Conservation (phyloP, 2,888 invertebrate species). For the Lasius platythorax region DNA sequence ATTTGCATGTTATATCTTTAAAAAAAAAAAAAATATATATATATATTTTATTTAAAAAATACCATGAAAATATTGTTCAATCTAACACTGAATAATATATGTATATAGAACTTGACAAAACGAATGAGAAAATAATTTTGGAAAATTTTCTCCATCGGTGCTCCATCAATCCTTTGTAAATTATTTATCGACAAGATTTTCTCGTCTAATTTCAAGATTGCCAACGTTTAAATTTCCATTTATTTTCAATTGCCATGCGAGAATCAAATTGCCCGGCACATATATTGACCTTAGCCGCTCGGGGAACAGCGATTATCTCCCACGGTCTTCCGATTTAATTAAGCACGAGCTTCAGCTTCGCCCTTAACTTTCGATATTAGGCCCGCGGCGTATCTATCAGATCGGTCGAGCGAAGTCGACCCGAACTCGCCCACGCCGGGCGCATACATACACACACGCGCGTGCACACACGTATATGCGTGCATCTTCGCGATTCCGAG, state of each 20-base stretch:
- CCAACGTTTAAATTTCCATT: slow-evolving; percentile 10
- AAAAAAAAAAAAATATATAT: neutral
- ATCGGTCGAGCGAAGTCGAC: slow-evolving; percentile 68
- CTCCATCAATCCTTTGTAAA: neutral
- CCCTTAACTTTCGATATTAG: slow-evolving; percentile 78
- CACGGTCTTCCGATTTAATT: slow-evolving; percentile 79
- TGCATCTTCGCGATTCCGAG: slow-evolving; percentile 43
- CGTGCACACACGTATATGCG: slow-evolving; percentile 32
- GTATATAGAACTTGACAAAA: neutral
- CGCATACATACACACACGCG: slow-evolving; percentile 31
- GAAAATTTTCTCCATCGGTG: neutral
- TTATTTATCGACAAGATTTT: neutral
- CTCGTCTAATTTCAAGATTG: neutral
- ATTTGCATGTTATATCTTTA: neutral
- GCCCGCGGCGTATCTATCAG: slow-evolving; percentile 71
- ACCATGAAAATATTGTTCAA: neutral
- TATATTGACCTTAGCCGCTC: slow-evolving; percentile 50
- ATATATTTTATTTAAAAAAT: neutral
- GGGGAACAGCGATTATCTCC: slow-evolving; percentile 69
- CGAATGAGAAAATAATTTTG: neutral
- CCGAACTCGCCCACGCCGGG: slow-evolving; percentile 53
- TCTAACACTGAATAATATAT: neutral
- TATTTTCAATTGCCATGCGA: slow-evolving; percentile 42
- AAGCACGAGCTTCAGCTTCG: slow-evolving; percentile 70
- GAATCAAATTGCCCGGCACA: slow-evolving; percentile 28